These are phyloP conservation scores for Isichthys henryi DNA, from an alignment of 2,113 vertebrate genomes.

Conservation along the genomic window DNA sequence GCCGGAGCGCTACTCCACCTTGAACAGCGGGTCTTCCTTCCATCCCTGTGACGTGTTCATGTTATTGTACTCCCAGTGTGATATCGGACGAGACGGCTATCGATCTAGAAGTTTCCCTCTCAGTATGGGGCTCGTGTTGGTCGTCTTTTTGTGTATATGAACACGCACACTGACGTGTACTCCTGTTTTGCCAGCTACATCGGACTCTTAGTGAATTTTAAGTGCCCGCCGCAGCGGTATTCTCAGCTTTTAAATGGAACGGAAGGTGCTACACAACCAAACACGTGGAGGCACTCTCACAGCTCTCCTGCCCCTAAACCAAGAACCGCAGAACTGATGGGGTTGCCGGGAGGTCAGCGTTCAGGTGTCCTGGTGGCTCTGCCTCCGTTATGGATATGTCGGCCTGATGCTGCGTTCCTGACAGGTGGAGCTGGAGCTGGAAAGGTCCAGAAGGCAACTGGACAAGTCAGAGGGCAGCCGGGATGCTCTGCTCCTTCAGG, in stretches of 20 bases:
- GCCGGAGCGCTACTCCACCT: not conserved
- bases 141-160: not conserved
- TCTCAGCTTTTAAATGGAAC: not conserved
- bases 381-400: not conserved
- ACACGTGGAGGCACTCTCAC: not conserved
- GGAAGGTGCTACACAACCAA: not conserved
- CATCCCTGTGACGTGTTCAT: not conserved
- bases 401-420: not conserved
- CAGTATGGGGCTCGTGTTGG: not conserved
- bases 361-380: not conserved
- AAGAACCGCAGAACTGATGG: not conserved
- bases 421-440: constrained; percentile 72
- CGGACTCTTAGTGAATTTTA: not conserved
- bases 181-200: not conserved
- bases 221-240: not conserved
- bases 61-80: not conserved
- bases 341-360: not conserved
- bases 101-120: not conserved
- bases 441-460: constrained; percentile 61
- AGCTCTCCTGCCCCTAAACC: not conserved
- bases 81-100: not conserved
- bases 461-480: constrained; percentile 74
- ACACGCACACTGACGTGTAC: not conserved
- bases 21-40: not conserved
- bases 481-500: constrained; percentile 76